Conservation (phyloP, 2,888 invertebrate species). For the Plagodis pulveraria region DNA sequence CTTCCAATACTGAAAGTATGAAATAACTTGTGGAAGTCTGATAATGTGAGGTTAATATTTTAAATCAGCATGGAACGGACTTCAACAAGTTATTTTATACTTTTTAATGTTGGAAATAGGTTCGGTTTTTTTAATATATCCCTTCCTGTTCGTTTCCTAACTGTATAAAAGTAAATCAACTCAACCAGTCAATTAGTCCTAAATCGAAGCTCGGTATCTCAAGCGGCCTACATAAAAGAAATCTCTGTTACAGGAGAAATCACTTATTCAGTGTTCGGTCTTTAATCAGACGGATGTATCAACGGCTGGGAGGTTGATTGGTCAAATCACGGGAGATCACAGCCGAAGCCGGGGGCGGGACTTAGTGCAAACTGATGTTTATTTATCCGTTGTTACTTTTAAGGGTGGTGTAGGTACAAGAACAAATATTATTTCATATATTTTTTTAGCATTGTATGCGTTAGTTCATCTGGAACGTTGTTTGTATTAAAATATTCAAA, state of each 20-base stretch:
- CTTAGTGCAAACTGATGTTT: slow-evolving; percentile 44
- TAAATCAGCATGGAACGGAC: too few relatives aligned
- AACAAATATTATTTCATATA: not conserved
- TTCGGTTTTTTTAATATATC: too few relatives aligned
- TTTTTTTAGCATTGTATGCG: not conserved
- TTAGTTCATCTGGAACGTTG: not conserved
- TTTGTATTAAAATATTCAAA: too few relatives aligned
- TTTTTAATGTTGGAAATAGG: too few relatives aligned
- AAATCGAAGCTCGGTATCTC: slow-evolving; percentile 13
- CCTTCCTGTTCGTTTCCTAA: too few relatives aligned
- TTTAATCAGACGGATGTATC: slow-evolving; percentile 28
- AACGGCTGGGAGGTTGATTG: slow-evolving; percentile 59
- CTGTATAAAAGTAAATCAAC: not conserved
- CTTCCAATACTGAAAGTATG: too few relatives aligned
- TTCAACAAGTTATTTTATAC: too few relatives aligned
- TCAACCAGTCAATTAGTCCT: slow-evolving; percentile 18
- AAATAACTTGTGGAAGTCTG: too few relatives aligned
- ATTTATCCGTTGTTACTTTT: slow-evolving; percentile 48
- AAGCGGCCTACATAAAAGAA: slow-evolving; percentile 17
- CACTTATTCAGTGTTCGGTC: slow-evolving; percentile 26
- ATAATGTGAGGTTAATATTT: too few relatives aligned
- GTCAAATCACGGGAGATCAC: slow-evolving; percentile 79
- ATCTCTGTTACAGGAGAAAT: slow-evolving; percentile 21
- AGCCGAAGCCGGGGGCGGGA: slow-evolving; percentile 55
- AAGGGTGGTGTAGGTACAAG: slow-evolving; percentile 36